Percentiles rank a stretch among this genome's conserved stretches.
Evolutionary conservation across 2,797 vertebrate genomes (phyloP).

Genomic region (Pipistrellus kuhlii): DNA sequence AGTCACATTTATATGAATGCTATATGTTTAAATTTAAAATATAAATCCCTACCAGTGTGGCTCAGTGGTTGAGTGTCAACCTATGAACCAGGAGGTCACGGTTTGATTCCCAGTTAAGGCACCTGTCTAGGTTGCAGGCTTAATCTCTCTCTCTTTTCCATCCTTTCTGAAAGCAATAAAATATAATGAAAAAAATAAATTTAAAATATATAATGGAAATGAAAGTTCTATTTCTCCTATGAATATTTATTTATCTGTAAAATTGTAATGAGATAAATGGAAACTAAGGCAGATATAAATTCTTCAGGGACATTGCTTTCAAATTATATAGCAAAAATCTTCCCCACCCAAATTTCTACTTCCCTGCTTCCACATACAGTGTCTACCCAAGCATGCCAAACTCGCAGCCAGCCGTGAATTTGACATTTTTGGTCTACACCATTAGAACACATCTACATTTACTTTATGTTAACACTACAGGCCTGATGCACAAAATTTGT

Average conservation of each 20-base stretch:
- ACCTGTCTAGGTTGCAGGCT: too few species aligned
- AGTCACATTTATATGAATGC: not conserved
- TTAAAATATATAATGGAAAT: constrained; percentile 43
- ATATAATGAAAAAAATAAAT: not conserved
- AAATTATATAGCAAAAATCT: not conserved
- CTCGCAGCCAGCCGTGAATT: too few species aligned
- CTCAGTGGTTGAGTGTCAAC: too few species aligned
- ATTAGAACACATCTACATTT: not conserved
- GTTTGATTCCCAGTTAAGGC: too few species aligned
- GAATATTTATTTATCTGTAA: constrained; percentile 34
- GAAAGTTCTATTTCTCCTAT: not conserved
- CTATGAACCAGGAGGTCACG: too few species aligned
- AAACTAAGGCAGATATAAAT: constrained; percentile 1
- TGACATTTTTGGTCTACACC: not conserved
- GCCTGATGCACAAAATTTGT: too few species aligned
- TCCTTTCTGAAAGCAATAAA: too few species aligned
- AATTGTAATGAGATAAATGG: not conserved
- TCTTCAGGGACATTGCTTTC: not conserved
- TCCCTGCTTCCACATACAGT: not conserved
- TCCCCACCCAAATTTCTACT: not conserved
- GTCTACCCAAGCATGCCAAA: not conserved
- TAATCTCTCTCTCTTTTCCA: too few species aligned
- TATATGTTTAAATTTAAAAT: constrained; percentile 29
- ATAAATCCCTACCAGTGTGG: not conserved
- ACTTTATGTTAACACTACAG: not conserved